phyloP scores from a whole-genome alignment of 2,888 invertebrate species.

The Monopis laevigella region DNA sequence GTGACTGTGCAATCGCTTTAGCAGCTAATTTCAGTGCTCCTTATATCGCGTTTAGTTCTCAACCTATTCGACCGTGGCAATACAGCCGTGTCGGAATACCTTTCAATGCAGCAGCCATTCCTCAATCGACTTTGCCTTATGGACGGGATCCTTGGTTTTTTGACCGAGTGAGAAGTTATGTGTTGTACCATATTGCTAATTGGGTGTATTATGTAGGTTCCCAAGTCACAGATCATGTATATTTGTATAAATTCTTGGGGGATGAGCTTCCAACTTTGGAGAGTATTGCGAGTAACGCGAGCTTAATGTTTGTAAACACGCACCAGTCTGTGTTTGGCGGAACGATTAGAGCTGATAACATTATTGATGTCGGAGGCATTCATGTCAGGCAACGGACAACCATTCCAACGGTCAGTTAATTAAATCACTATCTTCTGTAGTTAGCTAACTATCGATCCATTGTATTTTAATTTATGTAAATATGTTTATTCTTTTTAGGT shows the following conservation, averaged over 20 bases:
- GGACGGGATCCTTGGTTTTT: slow-evolving; percentile 56
- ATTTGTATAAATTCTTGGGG: slow-evolving; percentile 58
- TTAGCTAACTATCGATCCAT: too few species aligned
- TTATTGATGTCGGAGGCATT: slow-evolving; percentile 74
- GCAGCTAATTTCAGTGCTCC: slow-evolving; percentile 74
- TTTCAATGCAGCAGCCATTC: slow-evolving; percentile 61
- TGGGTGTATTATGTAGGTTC: slow-evolving; percentile 58
- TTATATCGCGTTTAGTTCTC: slow-evolving; percentile 67
- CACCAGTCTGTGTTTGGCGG: slow-evolving; percentile 72
- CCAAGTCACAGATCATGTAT: slow-evolving; percentile 51
- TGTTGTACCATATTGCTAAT: slow-evolving; percentile 47
- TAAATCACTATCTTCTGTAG: not conserved
- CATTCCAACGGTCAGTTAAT: slow-evolving; percentile 54
- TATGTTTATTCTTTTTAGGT: too few species aligned
- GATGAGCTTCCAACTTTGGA: slow-evolving; percentile 62
- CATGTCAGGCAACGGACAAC: slow-evolving; percentile 59
- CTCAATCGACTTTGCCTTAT: slow-evolving; percentile 46
- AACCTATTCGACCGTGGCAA: slow-evolving; percentile 64
- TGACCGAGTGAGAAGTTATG: slow-evolving; percentile 47
- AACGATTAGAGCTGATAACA: slow-evolving; percentile 64
- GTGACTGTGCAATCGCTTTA: slow-evolving; percentile 76
- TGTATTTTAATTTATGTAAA: too few species aligned
- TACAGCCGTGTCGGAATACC: slow-evolving; percentile 55
- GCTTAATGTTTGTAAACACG: slow-evolving; percentile 71
- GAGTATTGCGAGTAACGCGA: slow-evolving; percentile 65